phyloP scores from a whole-genome alignment of 2,888 invertebrate species.

The Ormyrus labotus region DNA sequence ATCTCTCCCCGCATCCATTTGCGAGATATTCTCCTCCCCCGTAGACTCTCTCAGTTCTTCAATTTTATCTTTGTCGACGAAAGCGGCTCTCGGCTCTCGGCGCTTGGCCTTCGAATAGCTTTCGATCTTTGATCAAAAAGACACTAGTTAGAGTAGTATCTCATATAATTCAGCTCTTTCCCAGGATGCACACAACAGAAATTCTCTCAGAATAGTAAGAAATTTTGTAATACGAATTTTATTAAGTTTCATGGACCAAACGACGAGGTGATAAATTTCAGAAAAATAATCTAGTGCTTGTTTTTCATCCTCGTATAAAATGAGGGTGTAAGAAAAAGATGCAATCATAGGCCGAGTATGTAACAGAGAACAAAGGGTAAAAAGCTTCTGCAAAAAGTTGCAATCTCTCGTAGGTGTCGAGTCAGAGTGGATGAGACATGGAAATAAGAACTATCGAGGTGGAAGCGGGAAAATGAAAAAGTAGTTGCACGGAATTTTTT shows the following conservation, averaged over 20 bases:
- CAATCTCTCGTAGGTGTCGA: slow-evolving; percentile 26
- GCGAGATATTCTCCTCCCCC: not conserved
- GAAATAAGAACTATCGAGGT: slow-evolving; percentile 19
- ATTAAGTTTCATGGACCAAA: not conserved
- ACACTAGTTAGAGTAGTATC: too few relatives aligned
- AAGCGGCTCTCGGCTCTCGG: not conserved
- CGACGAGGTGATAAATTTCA: not conserved
- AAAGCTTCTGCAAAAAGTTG: not conserved
- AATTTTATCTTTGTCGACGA: too few relatives aligned
- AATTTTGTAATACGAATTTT: not conserved
- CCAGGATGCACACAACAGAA: too few relatives aligned
- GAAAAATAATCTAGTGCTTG: not conserved
- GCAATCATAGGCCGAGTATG: slow-evolving; percentile 8
- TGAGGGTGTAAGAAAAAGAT: not conserved
- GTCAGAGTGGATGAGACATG: slow-evolving; percentile 20
- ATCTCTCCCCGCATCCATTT: slow-evolving; percentile 29
- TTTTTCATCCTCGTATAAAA: not conserved
- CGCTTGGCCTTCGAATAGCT: too few relatives aligned
- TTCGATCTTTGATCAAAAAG: too few relatives aligned
- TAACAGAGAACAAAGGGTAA: not conserved
- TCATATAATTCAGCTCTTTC: too few relatives aligned
- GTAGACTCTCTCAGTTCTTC: too few relatives aligned
- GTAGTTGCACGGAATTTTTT: slow-evolving; percentile 4
- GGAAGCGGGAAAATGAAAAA: slow-evolving; percentile 27
- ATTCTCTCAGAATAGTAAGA: too few relatives aligned